Conservation (phyloP, 2,888 invertebrate genomes). For the Drosophila stalkeri region DNA sequence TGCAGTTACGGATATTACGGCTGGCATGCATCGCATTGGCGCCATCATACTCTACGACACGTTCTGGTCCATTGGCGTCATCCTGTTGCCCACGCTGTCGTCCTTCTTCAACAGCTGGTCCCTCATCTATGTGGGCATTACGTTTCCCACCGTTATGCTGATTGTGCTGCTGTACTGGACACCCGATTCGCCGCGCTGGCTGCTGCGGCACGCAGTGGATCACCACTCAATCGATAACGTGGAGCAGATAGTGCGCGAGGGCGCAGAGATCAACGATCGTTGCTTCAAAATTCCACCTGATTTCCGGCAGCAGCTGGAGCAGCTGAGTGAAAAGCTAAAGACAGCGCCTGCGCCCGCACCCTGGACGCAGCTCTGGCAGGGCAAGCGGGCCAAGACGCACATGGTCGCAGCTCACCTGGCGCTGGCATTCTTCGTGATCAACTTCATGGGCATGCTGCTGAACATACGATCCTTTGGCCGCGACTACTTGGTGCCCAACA, state of each 20-base stretch:
- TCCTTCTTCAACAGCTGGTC: conserved; percentile 84
- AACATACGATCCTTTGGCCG: conserved; percentile 85
- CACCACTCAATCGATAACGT: conserved; percentile 79
- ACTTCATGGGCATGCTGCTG: conserved; percentile 85
- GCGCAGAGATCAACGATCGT: conserved; percentile 84
- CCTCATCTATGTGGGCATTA: conserved; percentile 85
- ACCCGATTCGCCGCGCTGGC: conserved; percentile 86
- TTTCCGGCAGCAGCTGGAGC: conserved; percentile 79
- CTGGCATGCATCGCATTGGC: conserved; percentile 83
- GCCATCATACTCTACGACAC: conserved; percentile 85
- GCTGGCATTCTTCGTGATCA: conserved; percentile 83
- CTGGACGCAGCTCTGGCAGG: conserved; percentile 83
- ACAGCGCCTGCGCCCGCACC: conserved; percentile 72
- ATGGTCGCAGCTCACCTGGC: conserved; percentile 84
- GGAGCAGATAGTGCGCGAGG: conserved; percentile 82
- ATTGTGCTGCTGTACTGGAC: conserved; percentile 85
- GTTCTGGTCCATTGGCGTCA: conserved; percentile 86
- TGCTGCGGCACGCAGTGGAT: conserved; percentile 81
- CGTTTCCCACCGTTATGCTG: conserved; percentile 84
- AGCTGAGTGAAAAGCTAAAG: conserved; percentile 75
- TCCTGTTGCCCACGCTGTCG: conserved; percentile 84
- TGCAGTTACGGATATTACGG: conserved; percentile 85
- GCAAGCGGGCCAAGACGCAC: conserved; percentile 80
- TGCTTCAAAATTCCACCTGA: conserved; percentile 80
- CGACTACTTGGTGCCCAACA: conserved; percentile 83